Conservation (phyloP, 2,888 invertebrate species). For the Nysson spinosus region DNA sequence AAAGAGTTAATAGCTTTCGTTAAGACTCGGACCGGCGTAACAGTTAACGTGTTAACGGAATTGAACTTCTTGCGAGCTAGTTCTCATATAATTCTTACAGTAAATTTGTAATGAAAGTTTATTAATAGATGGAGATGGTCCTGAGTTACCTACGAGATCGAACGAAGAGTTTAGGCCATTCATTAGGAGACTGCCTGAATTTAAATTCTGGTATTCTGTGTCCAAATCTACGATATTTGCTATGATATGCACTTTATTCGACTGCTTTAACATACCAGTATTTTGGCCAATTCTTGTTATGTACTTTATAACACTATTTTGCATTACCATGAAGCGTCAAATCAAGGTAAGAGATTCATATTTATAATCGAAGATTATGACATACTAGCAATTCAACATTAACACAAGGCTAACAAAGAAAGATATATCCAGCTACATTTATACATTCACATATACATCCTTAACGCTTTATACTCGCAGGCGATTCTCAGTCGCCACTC, state of each 20-base stretch:
- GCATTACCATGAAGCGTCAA: conserved; percentile 99
- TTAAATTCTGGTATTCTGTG: conserved; percentile 99
- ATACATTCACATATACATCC: too few species aligned
- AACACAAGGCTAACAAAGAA: too few species aligned
- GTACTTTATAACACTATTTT: conserved; percentile 99
- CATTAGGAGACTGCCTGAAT: conserved; percentile 97
- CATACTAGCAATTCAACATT: background rate
- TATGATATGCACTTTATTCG: conserved; percentile 95
- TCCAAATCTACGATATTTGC: conserved; percentile 95
- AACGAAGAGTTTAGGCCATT: conserved; percentile 99
- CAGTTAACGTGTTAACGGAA: too few species aligned
- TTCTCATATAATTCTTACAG: background rate
- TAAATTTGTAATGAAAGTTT: conserved; percentile 1
- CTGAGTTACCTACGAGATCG: conserved; percentile 94
- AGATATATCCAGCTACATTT: too few species aligned
- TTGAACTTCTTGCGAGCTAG: too few species aligned
- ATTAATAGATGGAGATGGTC: conserved; percentile 86
- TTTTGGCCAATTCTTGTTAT: conserved; percentile 99
- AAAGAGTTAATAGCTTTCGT: too few species aligned
- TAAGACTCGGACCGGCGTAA: too few species aligned
- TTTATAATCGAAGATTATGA: background rate
- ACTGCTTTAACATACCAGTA: conserved; percentile 99
- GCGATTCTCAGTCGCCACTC: too few species aligned
- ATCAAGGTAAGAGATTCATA: conserved; percentile 88
- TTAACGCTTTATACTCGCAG: too few species aligned